Evolutionary conservation across 1,140 invertebrate genomes (phyloP), one percentile per base, ranked within the genome.

Genomic region (Aradophagus sp.): DNA sequence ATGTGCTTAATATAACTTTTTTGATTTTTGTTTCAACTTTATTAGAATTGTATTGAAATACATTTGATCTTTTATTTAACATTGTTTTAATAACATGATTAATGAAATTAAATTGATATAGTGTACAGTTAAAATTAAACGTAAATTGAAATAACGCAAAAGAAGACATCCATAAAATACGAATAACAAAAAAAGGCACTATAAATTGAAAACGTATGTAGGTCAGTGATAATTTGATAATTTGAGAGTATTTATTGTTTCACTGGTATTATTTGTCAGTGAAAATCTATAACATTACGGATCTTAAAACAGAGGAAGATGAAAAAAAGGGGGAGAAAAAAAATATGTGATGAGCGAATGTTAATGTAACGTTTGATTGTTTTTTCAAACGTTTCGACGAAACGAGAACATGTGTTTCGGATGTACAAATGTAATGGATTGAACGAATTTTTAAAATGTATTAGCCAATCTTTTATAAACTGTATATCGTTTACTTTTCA

Each of bases 201-300:
- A 13, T 23, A 52, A 53, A 36, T 38, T 15, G 26, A 53, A 36
- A 15, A 55, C 32, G 55, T 20, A 39, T 63, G 47, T 65, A 48
- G 50, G 61, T 65, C 42, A 65, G 55, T n/a, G n/a, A n/a, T n/a
- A n/a, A n/a, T n/a, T n/a, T 65, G 61, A 39, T 65, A 65, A 55
- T 65, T 39, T 11, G 16, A 47, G 16, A 3, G 41, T 65, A 65
- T 65, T 65, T 65, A 65, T 53, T 53, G 41, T 53, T 65, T 19
- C 34, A n/a, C 16, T 17, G 39, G 39, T 35, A 50, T 50, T 34
- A 61, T 61, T 62, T 35, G 16, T 19, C 17, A 29, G 35, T 6
- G n/a, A 59, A 59, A 23, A 20, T 6, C 31, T 26, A 23, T 10
- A 16, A 34, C 32, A 36, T 27, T 59, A 3, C 32, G 13, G 10